Evolutionary conservation across 1,140 invertebrate genomes (phyloP).

Genomic region (Ruditapes philippinarum): DNA sequence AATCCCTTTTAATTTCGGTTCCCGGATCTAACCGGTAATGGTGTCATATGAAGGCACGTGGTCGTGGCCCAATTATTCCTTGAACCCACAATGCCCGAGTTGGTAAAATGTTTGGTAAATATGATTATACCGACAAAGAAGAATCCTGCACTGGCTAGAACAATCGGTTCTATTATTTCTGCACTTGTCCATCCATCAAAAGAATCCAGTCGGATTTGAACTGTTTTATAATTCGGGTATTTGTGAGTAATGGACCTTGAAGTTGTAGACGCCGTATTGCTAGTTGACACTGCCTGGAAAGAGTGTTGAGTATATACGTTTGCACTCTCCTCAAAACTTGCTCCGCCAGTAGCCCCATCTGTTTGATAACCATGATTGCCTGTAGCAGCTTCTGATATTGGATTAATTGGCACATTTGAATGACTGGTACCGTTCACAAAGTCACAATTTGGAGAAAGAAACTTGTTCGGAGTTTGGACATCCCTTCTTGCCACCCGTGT

Average conservation of each 20-base stretch:
- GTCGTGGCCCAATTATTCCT: too few relatives aligned
- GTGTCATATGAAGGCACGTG: too few relatives aligned
- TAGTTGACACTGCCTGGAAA: not conserved
- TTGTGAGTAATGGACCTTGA: not conserved
- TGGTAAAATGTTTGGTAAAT: too few relatives aligned
- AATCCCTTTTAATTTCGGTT: too few relatives aligned
- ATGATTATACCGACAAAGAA: constrained; percentile 12
- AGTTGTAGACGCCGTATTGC: not conserved
- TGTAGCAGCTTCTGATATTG: not conserved
- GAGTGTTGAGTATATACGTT: not conserved
- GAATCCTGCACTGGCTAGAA: constrained; percentile 22
- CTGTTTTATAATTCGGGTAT: not conserved
- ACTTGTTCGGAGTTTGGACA: too few relatives aligned
- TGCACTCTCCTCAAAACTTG: not conserved
- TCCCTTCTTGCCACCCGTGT: too few relatives aligned
- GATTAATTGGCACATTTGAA: not conserved
- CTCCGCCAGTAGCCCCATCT: not conserved
- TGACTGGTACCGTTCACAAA: not conserved
- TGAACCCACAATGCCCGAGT: too few relatives aligned
- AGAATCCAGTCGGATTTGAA: not conserved
- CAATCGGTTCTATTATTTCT: not conserved
- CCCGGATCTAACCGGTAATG: too few relatives aligned
- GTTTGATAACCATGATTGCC: not conserved
- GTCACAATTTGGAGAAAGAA: not conserved
- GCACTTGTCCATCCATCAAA: not conserved